phyloP scores from a whole-genome alignment of 2,113 vertebrate species.

The Calyptommatus sinebrachiatus region DNA sequence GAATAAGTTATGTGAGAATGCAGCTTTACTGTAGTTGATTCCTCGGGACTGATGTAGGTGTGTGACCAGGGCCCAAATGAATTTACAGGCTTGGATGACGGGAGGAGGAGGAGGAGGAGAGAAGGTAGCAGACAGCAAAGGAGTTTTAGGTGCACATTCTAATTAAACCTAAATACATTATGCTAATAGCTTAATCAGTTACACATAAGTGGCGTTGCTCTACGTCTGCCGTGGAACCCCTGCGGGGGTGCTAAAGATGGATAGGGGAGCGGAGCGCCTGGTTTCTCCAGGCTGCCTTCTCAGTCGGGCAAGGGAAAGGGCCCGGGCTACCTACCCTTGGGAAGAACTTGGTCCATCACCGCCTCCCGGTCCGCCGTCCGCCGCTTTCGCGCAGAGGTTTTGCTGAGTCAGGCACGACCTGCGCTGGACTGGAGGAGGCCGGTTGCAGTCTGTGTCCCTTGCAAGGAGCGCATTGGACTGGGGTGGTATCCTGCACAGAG shows the following conservation, averaged over 20 bases:
- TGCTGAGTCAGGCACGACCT: constrained; percentile 1
- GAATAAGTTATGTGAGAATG: no score
- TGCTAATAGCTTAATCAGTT: background rate
- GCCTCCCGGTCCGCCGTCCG: constrained; percentile 37
- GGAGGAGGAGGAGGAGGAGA: no score
- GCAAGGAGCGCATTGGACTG: background rate
- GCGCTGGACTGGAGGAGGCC: constrained; percentile 14
- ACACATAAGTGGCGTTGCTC: background rate
- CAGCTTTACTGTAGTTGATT: no score
- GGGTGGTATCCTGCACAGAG: constrained; percentile 15
- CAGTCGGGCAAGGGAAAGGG: background rate
- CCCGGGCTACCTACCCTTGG: constrained; percentile 50
- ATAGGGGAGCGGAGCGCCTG: background rate
- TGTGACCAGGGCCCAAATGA: background rate
- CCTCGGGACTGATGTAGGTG: no score
- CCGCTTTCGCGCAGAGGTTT: constrained; percentile 18
- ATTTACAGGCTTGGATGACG: background rate
- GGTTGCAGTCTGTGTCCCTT: constrained; percentile 25
- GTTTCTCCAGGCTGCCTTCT: background rate
- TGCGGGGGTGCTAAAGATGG: background rate
- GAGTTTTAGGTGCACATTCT: background rate
- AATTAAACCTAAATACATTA: background rate
- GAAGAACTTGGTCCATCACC: constrained; percentile 25
- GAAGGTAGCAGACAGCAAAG: background rate
- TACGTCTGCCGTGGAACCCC: background rate